Base-by-base conservation (phyloP, 2,113 vertebrate genomes). In the Pardalotus punctatus region DNA sequence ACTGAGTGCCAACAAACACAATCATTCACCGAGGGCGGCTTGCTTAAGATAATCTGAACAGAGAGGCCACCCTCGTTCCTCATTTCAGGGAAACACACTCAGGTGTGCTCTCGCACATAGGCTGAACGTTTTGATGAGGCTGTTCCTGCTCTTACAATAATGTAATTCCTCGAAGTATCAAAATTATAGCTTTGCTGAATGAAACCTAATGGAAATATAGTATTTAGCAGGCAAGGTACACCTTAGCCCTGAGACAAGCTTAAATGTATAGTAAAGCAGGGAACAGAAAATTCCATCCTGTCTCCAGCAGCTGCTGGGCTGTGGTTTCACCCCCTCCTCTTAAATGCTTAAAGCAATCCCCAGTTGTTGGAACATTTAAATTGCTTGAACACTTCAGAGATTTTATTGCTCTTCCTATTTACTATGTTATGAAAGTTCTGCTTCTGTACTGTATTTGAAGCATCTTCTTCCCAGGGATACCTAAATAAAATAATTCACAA, bases 11-110 rank as follows among this genome's bases (percentile, higher is more conserved):
- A 79, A 3, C 12, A 14, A 51, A 62, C 5, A 27, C 24, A 61
- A 16, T 29, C 43, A 4, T 61, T 84, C 6, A 0, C 42, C 10
- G 11, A 12, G 61, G 45, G 40, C 0, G 0, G 23, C 64, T 58
- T 73, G 66, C 47, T 70, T 56, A 56, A 73, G 4, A 29, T 15
- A 43, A 86, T 48, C 69, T 57, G 43, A 67, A 45, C n/a, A 69
- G 43, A 86, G 67, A 81, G 82, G 19, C n/a, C 40, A 78, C 20
- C 28, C 20, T 77, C 0, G 0, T 18, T 36, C 56, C 33, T 28
- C 5, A 11, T 70, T 50, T 62, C 67, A 80, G 64, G 40, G 29
- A 78, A 70, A 82, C 25, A 38, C 22, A 10, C 24, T 81, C n/a
- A 35, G 74, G 29, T 57, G 14, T 72, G 16, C 43, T 79, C 22